These are phyloP conservation scores for Tupiocoris notatus DNA, from an alignment of 2,888 invertebrate genomes.

Conservation along the genomic window DNA sequence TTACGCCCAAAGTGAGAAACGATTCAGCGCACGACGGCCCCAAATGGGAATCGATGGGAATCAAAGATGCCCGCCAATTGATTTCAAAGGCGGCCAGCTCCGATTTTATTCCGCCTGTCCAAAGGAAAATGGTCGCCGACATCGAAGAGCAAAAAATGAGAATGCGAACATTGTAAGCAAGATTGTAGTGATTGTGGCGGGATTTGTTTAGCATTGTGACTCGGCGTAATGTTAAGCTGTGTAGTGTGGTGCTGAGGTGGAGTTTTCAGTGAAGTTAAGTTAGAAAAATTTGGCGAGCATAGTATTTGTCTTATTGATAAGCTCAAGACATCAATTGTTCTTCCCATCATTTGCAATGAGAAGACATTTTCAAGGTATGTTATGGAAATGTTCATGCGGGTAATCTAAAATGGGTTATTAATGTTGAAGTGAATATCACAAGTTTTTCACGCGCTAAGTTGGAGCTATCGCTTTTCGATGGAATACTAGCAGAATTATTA, in stretches of 20 bases:
- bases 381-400: neutral
- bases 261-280: neutral
- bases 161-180: conserved; percentile 22
- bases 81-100: conserved; percentile 14
- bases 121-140: conserved; percentile 36
- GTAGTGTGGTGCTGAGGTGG: neutral
- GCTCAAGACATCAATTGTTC: neutral
- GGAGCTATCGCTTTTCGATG: too few relatives aligned
- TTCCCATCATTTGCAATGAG: neutral
- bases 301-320: too few relatives aligned
- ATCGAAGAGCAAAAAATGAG: conserved; percentile 33
- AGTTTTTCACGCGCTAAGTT: too few relatives aligned
- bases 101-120: neutral
- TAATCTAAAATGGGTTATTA: too few relatives aligned
- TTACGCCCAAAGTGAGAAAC: neutral
- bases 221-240: too few relatives aligned
- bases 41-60: conserved; percentile 12
- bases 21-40: neutral
- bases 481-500: too few relatives aligned
- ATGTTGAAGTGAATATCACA: too few relatives aligned
- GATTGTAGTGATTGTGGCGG: neutral
- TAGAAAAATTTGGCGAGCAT: too few relatives aligned
- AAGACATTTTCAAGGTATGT: neutral
- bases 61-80: conserved; percentile 23
- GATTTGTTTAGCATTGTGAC: too few relatives aligned